Percentiles rank a stretch among this genome's conserved stretches.
These are phyloP conservation scores for Pocillopora grandis DNA, from an alignment of 92 coral and sea anemone species.

Conservation along the genomic window DNA sequence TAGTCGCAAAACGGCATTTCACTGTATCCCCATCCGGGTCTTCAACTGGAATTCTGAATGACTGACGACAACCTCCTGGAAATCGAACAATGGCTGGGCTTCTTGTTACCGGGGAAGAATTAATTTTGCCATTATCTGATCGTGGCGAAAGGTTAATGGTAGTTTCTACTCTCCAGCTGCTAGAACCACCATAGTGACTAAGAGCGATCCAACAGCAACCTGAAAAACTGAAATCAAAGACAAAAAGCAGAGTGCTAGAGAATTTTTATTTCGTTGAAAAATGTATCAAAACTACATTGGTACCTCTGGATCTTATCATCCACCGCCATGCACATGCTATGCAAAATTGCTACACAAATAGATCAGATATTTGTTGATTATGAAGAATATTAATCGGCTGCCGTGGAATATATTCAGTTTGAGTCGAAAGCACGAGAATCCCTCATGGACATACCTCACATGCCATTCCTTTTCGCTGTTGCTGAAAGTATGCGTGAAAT, in stretches of 20 bases:
- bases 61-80: constrained; percentile 12
- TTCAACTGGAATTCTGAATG: constrained; percentile 47
- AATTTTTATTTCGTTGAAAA: too few relatives aligned
- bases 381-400: constrained; percentile 7
- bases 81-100: too few relatives aligned
- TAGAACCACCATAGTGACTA: background rate
- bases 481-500: constrained; percentile 24
- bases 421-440: constrained; percentile 5
- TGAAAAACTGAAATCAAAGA: background rate
- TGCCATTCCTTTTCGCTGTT: background rate
- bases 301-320: background rate
- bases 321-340: too few relatives aligned
- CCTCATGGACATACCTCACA: constrained; percentile 29
- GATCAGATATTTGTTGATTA: too few relatives aligned
- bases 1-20: constrained; percentile 48
- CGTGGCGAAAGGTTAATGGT: constrained; percentile 41
- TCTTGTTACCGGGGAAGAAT: constrained; percentile 60
- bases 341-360: too few relatives aligned
- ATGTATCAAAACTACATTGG: too few relatives aligned
- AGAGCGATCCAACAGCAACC: constrained; percentile 52
- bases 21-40: constrained; percentile 58
- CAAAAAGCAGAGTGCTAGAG: fast-evolving
- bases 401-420: background rate
- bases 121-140: constrained; percentile 43
- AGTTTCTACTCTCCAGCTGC: constrained; percentile 28